Base-by-base conservation (phyloP, 1,140 invertebrate genomes). In the Drosophila malerkotliana region DNA sequence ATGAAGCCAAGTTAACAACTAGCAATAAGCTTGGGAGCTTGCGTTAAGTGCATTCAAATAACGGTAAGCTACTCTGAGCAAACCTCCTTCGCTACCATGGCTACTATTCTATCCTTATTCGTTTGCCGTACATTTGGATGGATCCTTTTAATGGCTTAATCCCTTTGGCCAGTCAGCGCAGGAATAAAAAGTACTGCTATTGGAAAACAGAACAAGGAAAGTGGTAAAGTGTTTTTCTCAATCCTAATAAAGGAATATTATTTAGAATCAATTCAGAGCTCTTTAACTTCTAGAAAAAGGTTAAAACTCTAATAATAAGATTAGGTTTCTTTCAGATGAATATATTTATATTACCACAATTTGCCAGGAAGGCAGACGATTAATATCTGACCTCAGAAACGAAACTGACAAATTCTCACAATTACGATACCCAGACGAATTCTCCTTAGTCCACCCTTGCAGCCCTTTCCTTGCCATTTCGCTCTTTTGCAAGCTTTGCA, bases 391-490 rank as follows among this genome's bases (percentile, higher is more conserved):
- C 37, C 53, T 45, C 7, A 48, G 60, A 59, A 81, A 78, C 77
- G 78, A 75, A 81, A 57, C 74, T 82, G 82, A 85, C 82, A 87
- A 85, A 85, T 85, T 81, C 64, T 44, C 57, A 63, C 78, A 85
- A 85, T 85, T 85, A 81, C 78, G 57, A 69, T 67, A 56, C 24
- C 32, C 53, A 48, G 72, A 15, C 32, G 26, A 47, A 24, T 21
- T 4, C 44, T 21, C 10, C 34, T 3, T 1, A 21, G 53, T 21
- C 55, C 18, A 26, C 49, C 28, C n/a, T 58, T 18, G 18, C 21
- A 15, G 49, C 56, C 18, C 45, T 48, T 15, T 14, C 15, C 24
- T 9, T 15, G n/a, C 21, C 34, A 34, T 37, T 48, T 24, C 32
- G 6, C 49, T 51, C 49, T 57, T 14, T 28, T 53, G 59, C 59